A percentile compares a stretch with the other conserved stretches of the same genome.
Conservation (phyloP, 2,113 vertebrate species). For the Paramisgurnus dabryanus region DNA sequence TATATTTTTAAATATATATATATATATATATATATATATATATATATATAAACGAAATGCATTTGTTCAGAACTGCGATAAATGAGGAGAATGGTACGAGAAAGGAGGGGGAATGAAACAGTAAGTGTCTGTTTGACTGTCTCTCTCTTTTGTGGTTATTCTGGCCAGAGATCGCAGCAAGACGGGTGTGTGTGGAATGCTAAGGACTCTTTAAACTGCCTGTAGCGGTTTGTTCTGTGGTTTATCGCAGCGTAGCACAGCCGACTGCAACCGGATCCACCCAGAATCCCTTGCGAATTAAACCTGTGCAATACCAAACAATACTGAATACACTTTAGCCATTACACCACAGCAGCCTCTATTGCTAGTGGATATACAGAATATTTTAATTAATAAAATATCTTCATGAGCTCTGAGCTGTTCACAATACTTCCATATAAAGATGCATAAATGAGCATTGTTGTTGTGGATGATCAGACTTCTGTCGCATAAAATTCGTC, state of each 20-base stretch:
- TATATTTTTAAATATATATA: no score
- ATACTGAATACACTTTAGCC: background rate
- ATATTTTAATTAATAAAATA: no score
- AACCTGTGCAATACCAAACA: slow-evolving; percentile 29
- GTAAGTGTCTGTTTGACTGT: slow-evolving; percentile 32
- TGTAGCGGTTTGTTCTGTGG: slow-evolving; percentile 28
- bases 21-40: no score
- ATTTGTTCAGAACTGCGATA: slow-evolving; percentile 9
- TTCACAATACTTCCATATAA: no score
- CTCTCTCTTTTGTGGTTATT: slow-evolving; percentile 40
- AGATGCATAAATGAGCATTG: no score
- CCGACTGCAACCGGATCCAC: slow-evolving; percentile 8
- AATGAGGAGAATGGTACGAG: background rate
- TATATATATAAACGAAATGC: background rate
- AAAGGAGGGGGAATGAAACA: background rate
- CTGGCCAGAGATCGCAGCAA: slow-evolving; percentile 62
- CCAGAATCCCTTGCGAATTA: slow-evolving; percentile 20
- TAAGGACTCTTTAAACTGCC: slow-evolving; percentile 53
- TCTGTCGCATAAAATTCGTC: no score
- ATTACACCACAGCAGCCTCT: background rate
- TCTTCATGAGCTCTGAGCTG: no score
- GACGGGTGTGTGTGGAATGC: slow-evolving; percentile 66
- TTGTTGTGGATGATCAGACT: no score
- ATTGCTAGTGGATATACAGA: no score
- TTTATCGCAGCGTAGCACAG: slow-evolving; percentile 14